These are phyloP conservation scores for Achatina immaculata DNA, from an alignment of 1,140 invertebrate species.

Conservation along the genomic window DNA sequence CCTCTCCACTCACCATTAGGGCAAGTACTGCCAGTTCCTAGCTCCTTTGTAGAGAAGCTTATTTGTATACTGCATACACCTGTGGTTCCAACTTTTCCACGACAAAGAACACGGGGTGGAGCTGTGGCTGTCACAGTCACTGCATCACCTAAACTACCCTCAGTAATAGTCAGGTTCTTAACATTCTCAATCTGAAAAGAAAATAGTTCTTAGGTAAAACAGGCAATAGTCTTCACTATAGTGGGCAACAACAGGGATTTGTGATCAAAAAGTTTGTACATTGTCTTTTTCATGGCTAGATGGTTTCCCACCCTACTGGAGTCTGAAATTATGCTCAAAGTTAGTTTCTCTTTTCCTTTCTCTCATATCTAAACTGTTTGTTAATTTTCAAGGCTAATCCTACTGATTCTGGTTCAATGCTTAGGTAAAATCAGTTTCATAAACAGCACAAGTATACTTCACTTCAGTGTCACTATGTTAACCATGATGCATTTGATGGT, in stretches of 20 bases:
- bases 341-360: too few species aligned
- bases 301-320: too few species aligned
- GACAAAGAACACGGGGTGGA: constrained; percentile 55
- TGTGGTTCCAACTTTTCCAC: constrained; percentile 15
- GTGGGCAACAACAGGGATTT: too few species aligned
- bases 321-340: too few species aligned
- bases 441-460: too few species aligned
- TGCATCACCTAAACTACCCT: constrained; percentile 42
- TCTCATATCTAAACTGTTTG: too few species aligned
- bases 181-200: constrained; percentile 39
- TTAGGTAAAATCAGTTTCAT: too few species aligned
- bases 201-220: background rate
- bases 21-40: background rate
- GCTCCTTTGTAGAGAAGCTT: background rate
- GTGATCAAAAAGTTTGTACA: background rate
- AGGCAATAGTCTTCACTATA: constrained; percentile 2
- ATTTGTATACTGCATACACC: background rate
- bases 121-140: constrained; percentile 47
- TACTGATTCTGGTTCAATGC: too few species aligned
- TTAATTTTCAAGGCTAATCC: too few species aligned
- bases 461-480: too few species aligned
- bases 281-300: too few species aligned
- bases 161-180: constrained; percentile 38
- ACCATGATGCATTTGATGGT: too few species aligned
- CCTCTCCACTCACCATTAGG: constrained; percentile 24